phyloP scores from a whole-genome alignment of 2,113 vertebrate species.

The Callithrix jacchus region DNA sequence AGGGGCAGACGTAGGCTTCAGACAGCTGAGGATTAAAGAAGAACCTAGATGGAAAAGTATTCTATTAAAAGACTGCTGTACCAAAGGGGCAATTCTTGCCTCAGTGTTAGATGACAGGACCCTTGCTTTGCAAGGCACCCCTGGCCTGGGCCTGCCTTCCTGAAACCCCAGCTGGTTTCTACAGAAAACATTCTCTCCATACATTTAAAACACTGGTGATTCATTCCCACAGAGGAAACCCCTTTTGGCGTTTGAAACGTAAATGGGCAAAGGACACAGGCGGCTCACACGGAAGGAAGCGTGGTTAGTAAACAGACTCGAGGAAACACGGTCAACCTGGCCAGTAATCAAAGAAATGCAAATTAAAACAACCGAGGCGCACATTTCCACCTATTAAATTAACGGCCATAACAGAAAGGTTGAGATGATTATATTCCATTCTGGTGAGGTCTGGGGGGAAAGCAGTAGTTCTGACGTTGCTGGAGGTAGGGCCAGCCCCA shows the following conservation, averaged over 20 bases:
- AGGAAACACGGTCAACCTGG: background rate
- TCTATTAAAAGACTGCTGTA: background rate
- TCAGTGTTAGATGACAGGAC: background rate
- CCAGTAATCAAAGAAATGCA: slow-evolving; percentile 19
- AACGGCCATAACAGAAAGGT: background rate
- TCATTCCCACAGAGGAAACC: background rate
- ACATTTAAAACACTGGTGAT: background rate
- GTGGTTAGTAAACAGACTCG: background rate
- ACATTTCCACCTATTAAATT: background rate
- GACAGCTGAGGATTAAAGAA: background rate
- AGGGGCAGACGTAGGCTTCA: background rate
- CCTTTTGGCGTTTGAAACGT: background rate
- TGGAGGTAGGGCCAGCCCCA: background rate
- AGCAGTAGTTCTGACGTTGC: fast-evolving
- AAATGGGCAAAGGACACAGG: slow-evolving; percentile 34
- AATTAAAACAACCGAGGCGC: background rate
- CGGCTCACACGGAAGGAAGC: slow-evolving; percentile 28
- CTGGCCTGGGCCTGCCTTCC: background rate
- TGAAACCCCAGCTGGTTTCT: background rate
- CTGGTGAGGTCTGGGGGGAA: background rate
- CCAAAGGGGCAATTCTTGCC: background rate
- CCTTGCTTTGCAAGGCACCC: no score
- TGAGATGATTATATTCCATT: background rate
- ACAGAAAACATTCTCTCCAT: background rate
- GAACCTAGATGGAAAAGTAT: background rate